These are phyloP conservation scores for Ptychodera flava DNA, from an alignment of 35 echinoderm and acorn worm species.

Conservation along the genomic window DNA sequence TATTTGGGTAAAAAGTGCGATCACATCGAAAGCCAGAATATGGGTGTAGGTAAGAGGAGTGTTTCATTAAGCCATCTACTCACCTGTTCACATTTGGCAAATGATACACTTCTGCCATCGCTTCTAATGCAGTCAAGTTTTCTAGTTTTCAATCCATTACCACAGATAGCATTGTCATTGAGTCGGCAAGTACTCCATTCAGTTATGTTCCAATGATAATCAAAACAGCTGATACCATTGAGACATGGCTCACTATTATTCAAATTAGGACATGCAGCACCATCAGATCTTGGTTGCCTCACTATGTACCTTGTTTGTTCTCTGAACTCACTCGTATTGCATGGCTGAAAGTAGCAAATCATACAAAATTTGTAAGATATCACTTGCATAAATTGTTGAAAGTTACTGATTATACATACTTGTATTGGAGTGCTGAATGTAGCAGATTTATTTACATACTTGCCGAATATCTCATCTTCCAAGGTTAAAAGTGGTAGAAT, in stretches of 20 bases:
- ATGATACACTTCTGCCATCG: constrained; percentile 37
- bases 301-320: neutral
- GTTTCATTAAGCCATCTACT: too few relatives aligned
- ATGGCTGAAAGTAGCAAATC: neutral
- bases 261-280: constrained; percentile 10
- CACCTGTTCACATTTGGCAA: constrained; percentile 69
- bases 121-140: constrained; percentile 44
- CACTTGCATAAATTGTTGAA: too few relatives aligned
- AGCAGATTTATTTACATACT: too few relatives aligned
- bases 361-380: too few relatives aligned
- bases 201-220: constrained; percentile 58
- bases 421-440: too few relatives aligned
- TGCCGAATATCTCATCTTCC: too few relatives aligned
- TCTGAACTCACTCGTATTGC: neutral
- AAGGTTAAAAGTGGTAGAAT: too few relatives aligned
- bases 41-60: too few relatives aligned
- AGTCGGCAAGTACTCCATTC: constrained; percentile 63
- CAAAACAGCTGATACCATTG: constrained; percentile 48
- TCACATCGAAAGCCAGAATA: too few relatives aligned
- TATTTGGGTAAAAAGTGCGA: too few relatives aligned
- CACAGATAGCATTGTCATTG: constrained; percentile 41
- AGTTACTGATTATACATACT: too few relatives aligned
- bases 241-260: constrained; percentile 51
- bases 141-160: constrained; percentile 38
- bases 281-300: neutral